These are phyloP conservation scores for Helobdella robusta DNA, from an alignment of 2,888 invertebrate species.

Conservation along the genomic window DNA sequence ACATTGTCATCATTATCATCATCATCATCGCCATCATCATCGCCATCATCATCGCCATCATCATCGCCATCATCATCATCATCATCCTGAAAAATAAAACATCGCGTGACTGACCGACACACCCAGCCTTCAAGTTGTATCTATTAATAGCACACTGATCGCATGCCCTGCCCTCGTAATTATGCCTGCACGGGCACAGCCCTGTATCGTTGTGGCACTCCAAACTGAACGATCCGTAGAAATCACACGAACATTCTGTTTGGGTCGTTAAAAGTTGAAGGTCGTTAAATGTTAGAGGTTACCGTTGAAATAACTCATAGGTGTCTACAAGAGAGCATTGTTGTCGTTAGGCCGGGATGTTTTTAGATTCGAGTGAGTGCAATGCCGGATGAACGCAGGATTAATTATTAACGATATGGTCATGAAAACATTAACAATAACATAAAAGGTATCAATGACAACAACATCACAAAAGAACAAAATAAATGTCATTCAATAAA, in stretches of 20 bases:
- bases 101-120: constrained; percentile 43
- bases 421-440: neutral
- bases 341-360: too few relatives aligned
- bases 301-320: too few relatives aligned
- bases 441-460: neutral
- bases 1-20: too few relatives aligned
- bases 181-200: constrained; percentile 57
- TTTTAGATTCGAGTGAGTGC: too few relatives aligned
- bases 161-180: constrained; percentile 81
- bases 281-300: too few relatives aligned
- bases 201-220: constrained; percentile 66
- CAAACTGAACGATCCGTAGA: constrained; percentile 64
- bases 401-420: neutral
- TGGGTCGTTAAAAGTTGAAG: neutral
- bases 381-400: neutral
- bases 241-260: constrained; percentile 72
- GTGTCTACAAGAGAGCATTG: too few relatives aligned
- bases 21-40: constrained; percentile 14
- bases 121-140: constrained; percentile 74
- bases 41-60: neutral
- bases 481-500: too few relatives aligned
- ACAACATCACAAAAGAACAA: too few relatives aligned
- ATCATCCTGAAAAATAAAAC: neutral
- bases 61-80: constrained; percentile 2
- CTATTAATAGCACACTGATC: constrained; percentile 93